phyloP scores from a whole-genome alignment of 53 echinoderm and acorn worm genomes.

The Actinopyga echinites region DNA sequence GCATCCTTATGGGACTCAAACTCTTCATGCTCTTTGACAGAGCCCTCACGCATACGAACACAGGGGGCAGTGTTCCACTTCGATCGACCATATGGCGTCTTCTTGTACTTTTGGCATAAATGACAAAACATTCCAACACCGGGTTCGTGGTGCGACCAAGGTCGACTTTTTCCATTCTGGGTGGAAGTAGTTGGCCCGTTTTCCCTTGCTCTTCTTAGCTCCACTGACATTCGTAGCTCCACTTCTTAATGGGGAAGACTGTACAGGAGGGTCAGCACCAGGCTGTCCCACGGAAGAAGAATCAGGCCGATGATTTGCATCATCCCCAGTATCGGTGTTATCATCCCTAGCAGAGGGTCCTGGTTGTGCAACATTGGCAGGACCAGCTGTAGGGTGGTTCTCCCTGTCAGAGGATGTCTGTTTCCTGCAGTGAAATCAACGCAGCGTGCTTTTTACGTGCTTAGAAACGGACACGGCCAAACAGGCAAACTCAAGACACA shows the following conservation, averaged over 20 bases:
- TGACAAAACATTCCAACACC: constrained; percentile 52
- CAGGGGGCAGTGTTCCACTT: constrained; percentile 55
- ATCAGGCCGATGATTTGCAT: constrained; percentile 22
- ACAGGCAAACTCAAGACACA: too few relatives aligned
- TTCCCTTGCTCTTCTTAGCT: constrained; percentile 26
- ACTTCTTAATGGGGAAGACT: constrained; percentile 21
- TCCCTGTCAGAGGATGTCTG: constrained; percentile 3
- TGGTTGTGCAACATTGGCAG: constrained; percentile 36
- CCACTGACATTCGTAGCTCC: too few relatives aligned
- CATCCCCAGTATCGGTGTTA: neutral
- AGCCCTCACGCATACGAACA: constrained; percentile 28
- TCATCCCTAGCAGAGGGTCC: neutral
- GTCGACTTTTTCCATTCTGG: constrained; percentile 44
- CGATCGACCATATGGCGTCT: constrained; percentile 47
- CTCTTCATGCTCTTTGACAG: constrained; percentile 36
- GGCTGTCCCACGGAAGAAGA: neutral
- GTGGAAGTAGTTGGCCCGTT: constrained; percentile 41
- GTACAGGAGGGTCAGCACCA: constrained; percentile 8
- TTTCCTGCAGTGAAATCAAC: constrained; percentile 29
- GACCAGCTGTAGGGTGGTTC: constrained; percentile 6
- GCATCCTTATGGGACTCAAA: constrained; percentile 33
- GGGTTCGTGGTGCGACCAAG: constrained; percentile 45
- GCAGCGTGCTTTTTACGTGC: too few relatives aligned
- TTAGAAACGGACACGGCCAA: too few relatives aligned
- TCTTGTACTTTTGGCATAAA: constrained; percentile 49